Base-by-base conservation (phyloP, 2,888 invertebrate genomes). In the Sycophila texana region DNA sequence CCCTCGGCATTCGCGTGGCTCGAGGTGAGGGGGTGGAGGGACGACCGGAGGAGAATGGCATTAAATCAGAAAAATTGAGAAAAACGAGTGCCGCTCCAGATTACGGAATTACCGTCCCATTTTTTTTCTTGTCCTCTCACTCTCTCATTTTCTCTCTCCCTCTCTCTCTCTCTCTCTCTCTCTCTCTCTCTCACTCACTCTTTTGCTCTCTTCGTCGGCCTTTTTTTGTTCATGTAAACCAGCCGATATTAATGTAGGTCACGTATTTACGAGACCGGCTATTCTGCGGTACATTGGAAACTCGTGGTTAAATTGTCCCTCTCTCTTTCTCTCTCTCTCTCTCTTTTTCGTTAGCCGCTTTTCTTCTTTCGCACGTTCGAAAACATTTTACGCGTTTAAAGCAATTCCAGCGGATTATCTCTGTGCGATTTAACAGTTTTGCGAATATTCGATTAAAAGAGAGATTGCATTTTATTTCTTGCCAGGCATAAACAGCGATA, bases 51-150 rank as follows among this genome's bases (percentile, higher is more conserved):
- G 49, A 51, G 12, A 58, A 49, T 57, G 66, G 60, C 68, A 57
- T 74, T 74, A 68, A 75, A 67, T 57, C 47, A 60, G 67, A 75
- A 75, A 75, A 68, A 75, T 75, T 53, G 75, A 75, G 67, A 49
- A 49, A 66, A 74, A 60, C 66, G 67, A 66, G 58, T 30, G 66
- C 57, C 14, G 73, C 18, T 51, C 75, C 68, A 75, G 75, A 68
- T 75, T 75, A 74, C 74, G 67, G 67, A 74, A 74, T 74, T 74
- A 75, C 49, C 57, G 68, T 67, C 18, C 51, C 18, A 53, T 51
- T 75, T 68, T 49, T 30, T 61, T 58, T 66, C 55, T 51, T n/a
- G 60, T 61, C 61, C 61, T 60, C n/a, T 51, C 55, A n/a, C n/a
- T n/a, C n/a, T n/a, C n/a, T n/a, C n/a, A n/a, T n/a, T n/a, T n/a